Evolutionary conservation across 2,888 invertebrate genomes (phyloP), one percentile per base, ranked within the genome.

Genomic region (Acanthopleura granulata): DNA sequence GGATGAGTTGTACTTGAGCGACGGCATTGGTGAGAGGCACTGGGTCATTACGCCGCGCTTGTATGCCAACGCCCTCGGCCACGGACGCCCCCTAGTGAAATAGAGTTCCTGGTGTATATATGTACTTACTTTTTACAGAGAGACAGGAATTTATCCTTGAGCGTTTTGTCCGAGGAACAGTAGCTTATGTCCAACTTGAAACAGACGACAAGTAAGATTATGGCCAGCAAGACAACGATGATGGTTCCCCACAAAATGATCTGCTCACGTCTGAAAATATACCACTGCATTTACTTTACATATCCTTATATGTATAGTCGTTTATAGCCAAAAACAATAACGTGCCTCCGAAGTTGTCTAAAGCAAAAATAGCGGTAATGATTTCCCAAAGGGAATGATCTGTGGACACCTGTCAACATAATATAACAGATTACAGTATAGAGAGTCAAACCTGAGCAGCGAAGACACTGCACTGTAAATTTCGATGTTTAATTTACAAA

Each of bases 131-230:
- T 66, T 66, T 14, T 66, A 6, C 6, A 22, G 29, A 66, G 16
- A 27, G 66, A 66, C 25, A 66, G 25, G 25, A 66, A 66, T 27
- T 66, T 66, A 27, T 66, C 66, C 29, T 66, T 66, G 25, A 66
- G 66, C 29, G 66, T 66, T 25, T 66, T 66, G 27, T 66, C 66
- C 27, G 66, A 66, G 4, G 66, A 66, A 27, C 66, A 66, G 66
- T 66, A 66, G 25, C 66, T 66, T 9, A 66, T 66, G 29, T 66
- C 66, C 25, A 66, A 6, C 25, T 25, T 22, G 66, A 66, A 66
- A 25, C 66, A 66, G 14, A 66, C 66, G 16, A 66, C 66, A 27
- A 66, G 66, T 16, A 66, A 16, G 22, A 66, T 66, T 6, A 66
- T 27, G 27, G 25, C 66, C 27, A 66, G 29, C 16, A 66, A 27